These are phyloP conservation scores for Scaptomyza montana DNA, from an alignment of 1,140 invertebrate species.

Conservation along the genomic window DNA sequence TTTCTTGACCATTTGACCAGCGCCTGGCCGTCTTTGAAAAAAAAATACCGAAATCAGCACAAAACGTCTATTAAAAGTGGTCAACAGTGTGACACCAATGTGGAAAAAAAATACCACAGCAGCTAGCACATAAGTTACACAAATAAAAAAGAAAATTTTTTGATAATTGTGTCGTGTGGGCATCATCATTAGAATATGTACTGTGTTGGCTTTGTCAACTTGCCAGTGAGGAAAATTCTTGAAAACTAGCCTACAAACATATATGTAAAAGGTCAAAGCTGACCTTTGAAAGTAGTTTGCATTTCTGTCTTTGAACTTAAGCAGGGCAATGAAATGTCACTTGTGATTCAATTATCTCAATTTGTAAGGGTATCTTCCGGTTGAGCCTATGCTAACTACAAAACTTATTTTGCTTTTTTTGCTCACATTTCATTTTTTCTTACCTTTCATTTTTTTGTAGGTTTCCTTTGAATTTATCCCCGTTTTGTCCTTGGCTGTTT, in stretches of 20 bases:
- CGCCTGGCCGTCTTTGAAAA: slow-evolving; percentile 27
- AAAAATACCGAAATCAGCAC: slow-evolving; percentile 40
- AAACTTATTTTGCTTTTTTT: too few relatives aligned
- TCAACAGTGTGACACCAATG: slow-evolving; percentile 55
- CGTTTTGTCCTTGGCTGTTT: neutral
- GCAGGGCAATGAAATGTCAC: too few relatives aligned
- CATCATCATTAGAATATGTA: slow-evolving; percentile 50
- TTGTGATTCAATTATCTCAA: too few relatives aligned
- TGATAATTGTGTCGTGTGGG: slow-evolving; percentile 41
- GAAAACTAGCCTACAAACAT: neutral
- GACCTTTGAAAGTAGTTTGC: neutral
- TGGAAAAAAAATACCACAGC: slow-evolving; percentile 5
- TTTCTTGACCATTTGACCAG: slow-evolving; percentile 52
- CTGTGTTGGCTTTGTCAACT: slow-evolving; percentile 3
- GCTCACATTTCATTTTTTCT: too few relatives aligned
- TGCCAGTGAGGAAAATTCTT: neutral
- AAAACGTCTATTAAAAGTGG: slow-evolving; percentile 48
- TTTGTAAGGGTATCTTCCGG: neutral
- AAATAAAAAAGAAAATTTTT: neutral
- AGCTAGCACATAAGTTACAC: slow-evolving; percentile 3
- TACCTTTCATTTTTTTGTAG: neutral
- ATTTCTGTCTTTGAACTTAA: neutral
- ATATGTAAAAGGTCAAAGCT: neutral
- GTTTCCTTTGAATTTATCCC: neutral
- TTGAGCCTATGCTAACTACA: too few relatives aligned